These are phyloP conservation scores for Luidia sarsii DNA, from an alignment of 53 echinoderm and acorn worm genomes.

Conservation along the genomic window DNA sequence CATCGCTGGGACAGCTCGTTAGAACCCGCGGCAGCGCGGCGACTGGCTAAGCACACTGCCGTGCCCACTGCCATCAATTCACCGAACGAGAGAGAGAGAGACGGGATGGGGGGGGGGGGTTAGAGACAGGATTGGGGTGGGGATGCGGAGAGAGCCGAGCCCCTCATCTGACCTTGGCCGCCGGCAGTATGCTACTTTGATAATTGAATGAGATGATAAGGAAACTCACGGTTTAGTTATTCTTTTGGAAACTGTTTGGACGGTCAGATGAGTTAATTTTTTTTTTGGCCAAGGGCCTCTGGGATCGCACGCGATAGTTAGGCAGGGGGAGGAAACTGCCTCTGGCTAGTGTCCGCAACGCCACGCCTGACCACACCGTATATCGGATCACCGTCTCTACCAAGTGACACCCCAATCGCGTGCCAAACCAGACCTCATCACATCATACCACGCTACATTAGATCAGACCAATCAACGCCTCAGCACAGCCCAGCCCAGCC, in stretches of 20 bases:
- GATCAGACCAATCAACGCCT: no score
- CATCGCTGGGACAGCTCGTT: background rate
- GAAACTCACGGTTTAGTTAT: background rate
- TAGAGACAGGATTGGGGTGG: background rate
- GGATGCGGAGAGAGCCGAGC: background rate
- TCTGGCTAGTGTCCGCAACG: no score
- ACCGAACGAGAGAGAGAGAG: no score
- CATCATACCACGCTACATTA: no score
- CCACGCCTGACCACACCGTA: no score
- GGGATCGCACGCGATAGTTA: no score
- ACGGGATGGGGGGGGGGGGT: no score
- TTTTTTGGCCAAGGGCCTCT: background rate
- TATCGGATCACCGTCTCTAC: no score
- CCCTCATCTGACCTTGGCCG: background rate
- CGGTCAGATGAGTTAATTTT: background rate
- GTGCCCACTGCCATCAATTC: constrained; percentile 10
- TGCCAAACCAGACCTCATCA: no score
- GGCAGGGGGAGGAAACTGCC: no score
- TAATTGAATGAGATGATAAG: background rate
- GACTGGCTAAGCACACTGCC: background rate
- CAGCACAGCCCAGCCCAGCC: no score
- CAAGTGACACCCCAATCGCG: no score
- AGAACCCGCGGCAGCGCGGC: background rate
- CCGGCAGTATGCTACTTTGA: background rate
- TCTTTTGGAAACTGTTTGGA: background rate